A percentile compares a stretch with the other conserved stretches of the same genome.
Conservation (phyloP, 2,888 invertebrate genomes). For the Drosophila birchii region DNA sequence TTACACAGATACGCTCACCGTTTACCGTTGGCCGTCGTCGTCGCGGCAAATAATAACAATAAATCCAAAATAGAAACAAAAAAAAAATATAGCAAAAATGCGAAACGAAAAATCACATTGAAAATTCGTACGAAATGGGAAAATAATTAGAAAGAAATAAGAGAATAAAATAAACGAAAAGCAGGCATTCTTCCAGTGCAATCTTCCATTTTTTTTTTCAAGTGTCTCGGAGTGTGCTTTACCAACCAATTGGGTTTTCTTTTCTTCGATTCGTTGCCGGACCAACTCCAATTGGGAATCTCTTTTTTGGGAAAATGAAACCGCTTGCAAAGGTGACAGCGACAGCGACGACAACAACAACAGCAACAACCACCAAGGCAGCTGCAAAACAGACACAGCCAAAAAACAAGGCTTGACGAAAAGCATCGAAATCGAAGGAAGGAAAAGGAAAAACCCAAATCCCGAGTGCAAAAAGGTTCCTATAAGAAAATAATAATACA, state of each 20-base stretch:
- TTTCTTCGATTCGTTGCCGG: conserved; percentile 6
- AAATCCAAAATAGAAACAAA: conserved; percentile 18
- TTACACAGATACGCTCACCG: conserved; percentile 3
- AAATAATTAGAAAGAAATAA: not conserved
- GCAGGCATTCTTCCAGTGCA: conserved; percentile 33
- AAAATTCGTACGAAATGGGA: conserved; percentile 4
- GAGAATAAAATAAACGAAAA: not conserved
- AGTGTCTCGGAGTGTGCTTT: conserved; percentile 41
- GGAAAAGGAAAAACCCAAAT: not conserved
- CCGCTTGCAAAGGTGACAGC: conserved; percentile 37
- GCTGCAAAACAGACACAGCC: conserved; percentile 31
- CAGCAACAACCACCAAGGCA: conserved; percentile 43
- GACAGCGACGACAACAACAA: conserved; percentile 38
- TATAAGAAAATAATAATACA: conserved; percentile 33
- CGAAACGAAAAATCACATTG: not conserved
- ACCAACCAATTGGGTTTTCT: conserved; percentile 23
- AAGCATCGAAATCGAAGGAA: conserved; percentile 1
- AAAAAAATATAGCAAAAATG: conserved; percentile 5
- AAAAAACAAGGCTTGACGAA: conserved; percentile 17
- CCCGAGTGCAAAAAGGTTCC: conserved; percentile 58
- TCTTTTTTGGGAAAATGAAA: conserved; percentile 21
- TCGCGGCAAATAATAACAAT: conserved; percentile 64
- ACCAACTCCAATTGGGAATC: conserved; percentile 40
- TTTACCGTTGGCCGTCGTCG: conserved; percentile 50
- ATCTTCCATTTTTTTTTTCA: conserved; percentile 43